Percentiles rank a stretch among this genome's conserved stretches.
Evolutionary conservation across 2,888 invertebrate species (phyloP).

Genomic region (Thecocarcelia acutangulata): DNA sequence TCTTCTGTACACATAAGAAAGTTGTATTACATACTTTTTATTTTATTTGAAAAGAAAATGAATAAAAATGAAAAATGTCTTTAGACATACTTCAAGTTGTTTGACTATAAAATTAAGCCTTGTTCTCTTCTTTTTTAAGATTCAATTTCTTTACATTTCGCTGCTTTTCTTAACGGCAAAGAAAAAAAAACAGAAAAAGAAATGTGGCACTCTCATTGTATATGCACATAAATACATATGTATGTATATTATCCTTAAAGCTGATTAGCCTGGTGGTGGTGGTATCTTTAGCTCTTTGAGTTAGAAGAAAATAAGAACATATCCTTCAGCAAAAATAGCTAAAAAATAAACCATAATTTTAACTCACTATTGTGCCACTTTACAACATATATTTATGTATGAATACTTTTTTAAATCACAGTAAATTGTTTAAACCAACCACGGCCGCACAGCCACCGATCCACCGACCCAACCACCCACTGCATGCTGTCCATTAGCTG

Average conservation of each 20-base stretch:
- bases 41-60: conserved; percentile 13
- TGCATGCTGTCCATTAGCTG: no score
- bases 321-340: conserved; percentile 23
- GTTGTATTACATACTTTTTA: conserved; percentile 32
- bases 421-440: no score
- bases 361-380: neutral
- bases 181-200: conserved; percentile 11
- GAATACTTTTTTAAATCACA: neutral
- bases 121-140: conserved; percentile 13
- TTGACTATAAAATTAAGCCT: conserved; percentile 49
- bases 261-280: conserved; percentile 40
- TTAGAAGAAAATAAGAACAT: conserved; percentile 38
- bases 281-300: conserved; percentile 6
- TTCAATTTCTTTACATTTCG: conserved; percentile 17
- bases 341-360: conserved; percentile 45
- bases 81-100: conserved; percentile 45
- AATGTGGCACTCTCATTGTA: conserved; percentile 27
- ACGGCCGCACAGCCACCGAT: no score
- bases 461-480: no score
- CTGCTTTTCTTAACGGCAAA: conserved; percentile 3
- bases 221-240: neutral
- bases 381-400: conserved; percentile 13
- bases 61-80: conserved; percentile 34
- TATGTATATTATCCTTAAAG: conserved; percentile 40
- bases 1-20: conserved; percentile 47